Base-by-base conservation (phyloP, 2,888 invertebrate genomes). In the Acleris emargana region DNA sequence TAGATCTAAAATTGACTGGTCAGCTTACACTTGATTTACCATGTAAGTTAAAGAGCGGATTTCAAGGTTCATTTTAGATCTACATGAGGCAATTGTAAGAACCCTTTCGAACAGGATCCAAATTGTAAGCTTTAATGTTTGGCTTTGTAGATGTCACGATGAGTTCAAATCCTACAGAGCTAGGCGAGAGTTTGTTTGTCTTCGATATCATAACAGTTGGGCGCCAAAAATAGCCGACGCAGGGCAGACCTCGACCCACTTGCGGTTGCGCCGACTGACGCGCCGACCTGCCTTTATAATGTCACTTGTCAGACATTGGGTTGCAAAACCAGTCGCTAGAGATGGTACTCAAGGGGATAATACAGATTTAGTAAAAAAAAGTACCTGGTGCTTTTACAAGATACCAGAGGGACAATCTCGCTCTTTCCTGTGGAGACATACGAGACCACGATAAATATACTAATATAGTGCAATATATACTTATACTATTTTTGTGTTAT, bases 201-300 rank as follows among this genome's bases (percentile, higher is more conserved):
- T 28, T 59, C 63, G 67, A 73, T 74, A 79, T 80, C 74, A 81
- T 76, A 76, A 77, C 69, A 67, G 78, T 89, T 90, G 83, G 86
- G 86, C 82, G 73, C 86, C 84, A 70, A 88, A 89, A 89, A 90
- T 90, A 89, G 72, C 64, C 72, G 62, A 71, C 68, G 69, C 66
- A 66, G 64, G 64, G 62, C 47, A 69, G 76, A 76, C 88, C 91
- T 89, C 91, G 91, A 91, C 91, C 89, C 72, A 87, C 70, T 81
- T 90, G 69, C 72, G 79, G 73, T 76, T 22, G 58, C 49, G 43
- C 55, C 42, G 55, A 28, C 58, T 51, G 60, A 54, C n/a, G 32
- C 55, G 58, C 43, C 51, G 62, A 57, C 43, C 55, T 51, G 59
- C 54, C 64, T 61, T 45, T 66, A 57, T 66, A 66, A 66, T 66